Percentiles rank a stretch among this genome's conserved stretches.
These are phyloP conservation scores for Coenonympha arcania DNA, from an alignment of 2,888 invertebrate species.

Conservation along the genomic window DNA sequence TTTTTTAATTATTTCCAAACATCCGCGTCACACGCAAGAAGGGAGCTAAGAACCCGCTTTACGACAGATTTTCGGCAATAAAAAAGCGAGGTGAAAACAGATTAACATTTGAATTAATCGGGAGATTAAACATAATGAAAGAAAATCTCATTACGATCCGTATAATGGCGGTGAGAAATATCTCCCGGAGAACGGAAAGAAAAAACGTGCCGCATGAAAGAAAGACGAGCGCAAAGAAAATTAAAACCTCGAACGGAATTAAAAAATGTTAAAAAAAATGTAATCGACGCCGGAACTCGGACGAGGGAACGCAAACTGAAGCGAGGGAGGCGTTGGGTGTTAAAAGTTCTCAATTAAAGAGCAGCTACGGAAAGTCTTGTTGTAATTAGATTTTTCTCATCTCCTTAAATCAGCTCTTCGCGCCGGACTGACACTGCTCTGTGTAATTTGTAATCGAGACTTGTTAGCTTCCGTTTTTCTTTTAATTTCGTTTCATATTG, in stretches of 20 bases:
- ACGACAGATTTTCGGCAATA: conserved; percentile 57
- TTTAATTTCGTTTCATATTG: conserved; percentile 52
- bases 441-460: conserved; percentile 74
- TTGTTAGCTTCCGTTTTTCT: conserved; percentile 63
- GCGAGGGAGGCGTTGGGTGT: conserved; percentile 30
- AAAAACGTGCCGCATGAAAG: conserved; percentile 57
- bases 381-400: conserved; percentile 73
- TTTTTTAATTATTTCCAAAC: conserved; percentile 66
- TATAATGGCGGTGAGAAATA: conserved; percentile 72
- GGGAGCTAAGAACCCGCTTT: conserved; percentile 33
- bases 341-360: conserved; percentile 71
- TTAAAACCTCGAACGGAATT: conserved; percentile 72
- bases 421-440: conserved; percentile 58
- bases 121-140: conserved; percentile 75
- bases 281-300: conserved; percentile 67
- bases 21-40: conserved; percentile 40
- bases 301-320: conserved; percentile 64
- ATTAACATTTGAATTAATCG: conserved; percentile 75
- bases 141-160: conserved; percentile 72
- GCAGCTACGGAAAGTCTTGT: conserved; percentile 59
- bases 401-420: conserved; percentile 63
- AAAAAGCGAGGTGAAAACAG: conserved; percentile 66
- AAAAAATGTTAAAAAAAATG: conserved; percentile 71
- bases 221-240: conserved; percentile 69
- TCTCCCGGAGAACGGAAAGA: conserved; percentile 53